Evolutionary conservation across 2,888 invertebrate genomes (phyloP), one percentile per base, ranked within the genome.

Genomic region (Eupithecia vulgata): DNA sequence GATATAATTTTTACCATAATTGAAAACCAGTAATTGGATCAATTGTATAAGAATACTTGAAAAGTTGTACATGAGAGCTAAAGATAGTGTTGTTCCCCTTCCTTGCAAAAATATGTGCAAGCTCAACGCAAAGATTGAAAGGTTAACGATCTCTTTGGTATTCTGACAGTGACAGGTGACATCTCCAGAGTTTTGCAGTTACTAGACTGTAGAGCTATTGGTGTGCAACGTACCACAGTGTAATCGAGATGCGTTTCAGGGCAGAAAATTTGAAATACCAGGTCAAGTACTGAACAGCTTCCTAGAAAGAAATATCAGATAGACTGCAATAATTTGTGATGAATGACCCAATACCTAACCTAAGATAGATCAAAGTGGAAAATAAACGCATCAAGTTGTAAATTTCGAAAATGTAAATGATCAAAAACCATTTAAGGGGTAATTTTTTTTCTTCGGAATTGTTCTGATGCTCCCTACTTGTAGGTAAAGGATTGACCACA

Each of bases 201-300:
- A 88, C 81, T 85, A 88, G 88, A 88, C 80, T 84, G 83, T 83
- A 81, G 81, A 84, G 78, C 80, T 74, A 80, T 76, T 76, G 72
- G 71, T 75, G 79, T 80, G 78, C 81, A 80, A 79, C 81, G 80
- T 77, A 78, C 78, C 80, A 76, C 78, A 75, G 76, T 79, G 76
- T 78, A 79, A 79, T 82, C 76, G 79, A 79, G 82, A 77, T 81
- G 80, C 75, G 81, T 83, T 85, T 84, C 81, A 81, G 86, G 82
- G 82, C 85, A 83, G 82, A 84, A 85, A 82, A 76, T 64, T 72
- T 67, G 35, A 76, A 76, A 71, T 71, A 67, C 59, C 48, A 64
- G 72, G 68, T 61, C 67, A 34, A 40, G 21, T 40, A 37, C n/a
- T 21, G 34, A 67, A 66, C 13, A 42, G 5, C 37, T 40, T 48